These are phyloP conservation scores for Takifugu bimaculatus DNA, from an alignment of 2,113 vertebrate species.

Conservation along the genomic window DNA sequence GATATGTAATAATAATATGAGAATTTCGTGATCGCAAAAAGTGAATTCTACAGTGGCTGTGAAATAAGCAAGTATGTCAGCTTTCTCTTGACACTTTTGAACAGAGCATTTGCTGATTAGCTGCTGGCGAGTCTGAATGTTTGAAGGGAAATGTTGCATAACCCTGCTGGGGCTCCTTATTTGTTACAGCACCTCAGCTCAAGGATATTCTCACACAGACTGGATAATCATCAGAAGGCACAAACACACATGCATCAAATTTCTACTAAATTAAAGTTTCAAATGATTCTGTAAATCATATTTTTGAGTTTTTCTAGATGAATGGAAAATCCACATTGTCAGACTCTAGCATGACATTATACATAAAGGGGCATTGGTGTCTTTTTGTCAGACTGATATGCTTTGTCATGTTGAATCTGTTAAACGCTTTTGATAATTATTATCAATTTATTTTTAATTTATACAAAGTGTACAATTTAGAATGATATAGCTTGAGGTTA, in stretches of 20 bases:
- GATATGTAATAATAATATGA: too few relatives aligned
- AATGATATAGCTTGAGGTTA: too few relatives aligned
- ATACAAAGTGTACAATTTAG: too few relatives aligned
- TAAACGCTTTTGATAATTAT: too few relatives aligned
- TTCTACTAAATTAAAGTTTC: background rate
- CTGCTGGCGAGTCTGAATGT: conserved; percentile 4
- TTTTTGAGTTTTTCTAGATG: background rate
- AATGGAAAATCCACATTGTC: too few relatives aligned
- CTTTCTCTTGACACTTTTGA: conserved; percentile 27
- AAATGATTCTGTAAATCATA: background rate
- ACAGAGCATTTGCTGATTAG: conserved; percentile 26
- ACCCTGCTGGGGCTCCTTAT: conserved; percentile 16
- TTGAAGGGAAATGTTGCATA: conserved; percentile 36
- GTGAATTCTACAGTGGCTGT: too few relatives aligned
- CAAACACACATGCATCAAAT: background rate
- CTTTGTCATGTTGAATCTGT: too few relatives aligned
- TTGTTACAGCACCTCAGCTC: conserved; percentile 5
- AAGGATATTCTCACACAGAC: conserved; percentile 3
- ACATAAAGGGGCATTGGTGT: too few relatives aligned
- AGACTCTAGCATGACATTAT: too few relatives aligned
- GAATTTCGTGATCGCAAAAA: too few relatives aligned
- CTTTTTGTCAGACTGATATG: too few relatives aligned
- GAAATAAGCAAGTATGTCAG: background rate
- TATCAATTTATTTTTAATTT: too few relatives aligned
- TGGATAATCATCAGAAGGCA: background rate